These are phyloP conservation scores for Rhinolophus sinicus DNA, from an alignment of 2,113 vertebrate genomes.

Conservation along the genomic window DNA sequence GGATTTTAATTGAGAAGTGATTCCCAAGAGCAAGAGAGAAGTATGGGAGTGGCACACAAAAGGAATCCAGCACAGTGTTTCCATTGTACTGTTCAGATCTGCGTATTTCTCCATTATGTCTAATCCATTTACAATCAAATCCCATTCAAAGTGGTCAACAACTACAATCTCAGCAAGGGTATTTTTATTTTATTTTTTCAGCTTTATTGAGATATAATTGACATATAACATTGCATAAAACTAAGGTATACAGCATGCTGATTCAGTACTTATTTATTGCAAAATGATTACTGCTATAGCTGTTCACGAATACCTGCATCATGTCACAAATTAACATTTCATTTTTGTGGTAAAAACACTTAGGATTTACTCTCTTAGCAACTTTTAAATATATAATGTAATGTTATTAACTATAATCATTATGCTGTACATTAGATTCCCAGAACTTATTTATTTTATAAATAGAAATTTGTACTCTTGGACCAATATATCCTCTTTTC, in stretches of 20 bases:
- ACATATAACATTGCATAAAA: background rate
- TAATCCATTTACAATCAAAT: background rate
- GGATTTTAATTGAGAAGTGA: background rate
- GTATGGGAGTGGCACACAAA: fast-evolving
- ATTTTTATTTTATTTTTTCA: background rate
- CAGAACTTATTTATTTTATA: background rate
- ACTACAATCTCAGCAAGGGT: background rate
- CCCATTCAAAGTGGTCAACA: background rate
- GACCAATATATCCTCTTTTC: background rate
- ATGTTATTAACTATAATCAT: background rate
- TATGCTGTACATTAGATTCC: background rate
- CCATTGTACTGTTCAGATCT: background rate
- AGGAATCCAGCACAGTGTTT: background rate
- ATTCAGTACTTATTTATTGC: background rate
- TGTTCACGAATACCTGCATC: background rate
- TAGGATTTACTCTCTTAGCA: background rate
- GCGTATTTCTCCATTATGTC: background rate
- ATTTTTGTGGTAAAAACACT: background rate
- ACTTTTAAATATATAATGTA: background rate
- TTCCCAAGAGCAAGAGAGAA: background rate
- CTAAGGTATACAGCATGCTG: background rate
- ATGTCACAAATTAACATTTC: background rate
- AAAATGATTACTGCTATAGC: background rate
- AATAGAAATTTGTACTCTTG: background rate
- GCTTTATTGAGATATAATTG: background rate